A percentile compares a stretch with the other conserved stretches of the same genome.
phyloP scores from a whole-genome alignment of 1,140 invertebrate genomes.

The Trichomalopsis sarcophagae region DNA sequence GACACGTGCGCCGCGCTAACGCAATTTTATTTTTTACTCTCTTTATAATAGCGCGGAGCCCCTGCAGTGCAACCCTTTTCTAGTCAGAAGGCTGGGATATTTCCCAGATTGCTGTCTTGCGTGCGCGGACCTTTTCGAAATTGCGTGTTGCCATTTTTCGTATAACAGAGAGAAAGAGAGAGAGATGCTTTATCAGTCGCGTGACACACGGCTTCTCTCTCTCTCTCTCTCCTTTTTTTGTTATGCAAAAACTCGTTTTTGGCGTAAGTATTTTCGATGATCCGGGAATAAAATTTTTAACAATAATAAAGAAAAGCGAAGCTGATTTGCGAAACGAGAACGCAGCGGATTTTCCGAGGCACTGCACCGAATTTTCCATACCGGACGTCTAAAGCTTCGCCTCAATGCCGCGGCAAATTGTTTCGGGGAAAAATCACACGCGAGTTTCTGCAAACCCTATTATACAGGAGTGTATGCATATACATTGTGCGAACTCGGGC shows the following conservation, averaged over 20 bases:
- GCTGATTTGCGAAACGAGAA: background rate
- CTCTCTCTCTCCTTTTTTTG: too few species aligned
- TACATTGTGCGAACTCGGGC: too few species aligned
- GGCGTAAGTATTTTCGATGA: background rate
- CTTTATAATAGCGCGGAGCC: background rate
- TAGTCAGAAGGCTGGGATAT: background rate
- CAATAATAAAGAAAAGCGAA: background rate
- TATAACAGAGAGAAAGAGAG: background rate
- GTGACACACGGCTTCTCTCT: too few species aligned
- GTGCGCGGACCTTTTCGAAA: background rate
- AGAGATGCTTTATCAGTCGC: too few species aligned
- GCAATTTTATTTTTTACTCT: background rate
- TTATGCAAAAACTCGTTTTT: too few species aligned
- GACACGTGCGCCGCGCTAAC: background rate
- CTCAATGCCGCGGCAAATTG: background rate
- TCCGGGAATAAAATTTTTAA: background rate
- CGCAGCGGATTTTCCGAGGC: background rate
- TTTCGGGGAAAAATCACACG: background rate
- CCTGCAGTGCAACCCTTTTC: constrained; percentile 5
- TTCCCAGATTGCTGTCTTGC: background rate
- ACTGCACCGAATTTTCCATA: background rate
- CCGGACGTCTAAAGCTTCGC: background rate
- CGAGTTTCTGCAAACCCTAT: background rate
- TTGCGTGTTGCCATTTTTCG: background rate
- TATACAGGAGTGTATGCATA: too few species aligned